These are phyloP conservation scores for Drosophila melanica DNA, from an alignment of 1,140 invertebrate genomes.

Conservation along the genomic window DNA sequence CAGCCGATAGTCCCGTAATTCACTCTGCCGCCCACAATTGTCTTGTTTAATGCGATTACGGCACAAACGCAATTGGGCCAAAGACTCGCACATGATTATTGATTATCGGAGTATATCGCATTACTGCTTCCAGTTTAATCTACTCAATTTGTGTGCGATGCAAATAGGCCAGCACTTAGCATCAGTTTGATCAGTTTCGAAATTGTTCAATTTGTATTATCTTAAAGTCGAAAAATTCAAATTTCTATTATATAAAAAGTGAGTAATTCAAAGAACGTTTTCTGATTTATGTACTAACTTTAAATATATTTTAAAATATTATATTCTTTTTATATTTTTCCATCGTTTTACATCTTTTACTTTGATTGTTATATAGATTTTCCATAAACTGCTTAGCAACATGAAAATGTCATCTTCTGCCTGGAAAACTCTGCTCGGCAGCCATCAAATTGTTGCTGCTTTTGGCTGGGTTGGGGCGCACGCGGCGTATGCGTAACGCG, in stretches of 20 bases:
- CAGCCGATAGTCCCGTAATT: background rate
- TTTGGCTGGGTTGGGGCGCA: slow-evolving; percentile 1
- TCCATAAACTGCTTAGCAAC: background rate
- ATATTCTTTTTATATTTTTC: too few relatives aligned
- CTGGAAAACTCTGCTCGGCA: background rate
- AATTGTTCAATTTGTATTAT: background rate
- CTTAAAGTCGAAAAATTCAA: background rate
- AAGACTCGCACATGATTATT: slow-evolving; percentile 14
- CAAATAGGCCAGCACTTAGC: background rate
- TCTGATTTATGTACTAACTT: too few relatives aligned
- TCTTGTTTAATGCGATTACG: slow-evolving; percentile 27
- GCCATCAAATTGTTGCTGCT: background rate
- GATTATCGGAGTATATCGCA: slow-evolving; percentile 11
- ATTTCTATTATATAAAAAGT: too few relatives aligned
- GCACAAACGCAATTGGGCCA: slow-evolving; percentile 7
- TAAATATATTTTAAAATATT: too few relatives aligned
- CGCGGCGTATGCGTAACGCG: slow-evolving; percentile 39
- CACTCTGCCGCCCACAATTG: slow-evolving; percentile 14
- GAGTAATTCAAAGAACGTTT: too few relatives aligned
- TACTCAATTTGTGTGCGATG: slow-evolving; percentile 3
- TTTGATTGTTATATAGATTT: background rate
- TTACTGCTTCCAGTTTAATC: background rate
- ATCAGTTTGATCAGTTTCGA: background rate
- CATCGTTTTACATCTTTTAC: too few relatives aligned
- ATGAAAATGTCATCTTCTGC: background rate